Percentiles rank a stretch among this genome's conserved stretches.
Evolutionary conservation across 2,797 vertebrate genomes (phyloP).

Genomic region (Macropodus opercularis): DNA sequence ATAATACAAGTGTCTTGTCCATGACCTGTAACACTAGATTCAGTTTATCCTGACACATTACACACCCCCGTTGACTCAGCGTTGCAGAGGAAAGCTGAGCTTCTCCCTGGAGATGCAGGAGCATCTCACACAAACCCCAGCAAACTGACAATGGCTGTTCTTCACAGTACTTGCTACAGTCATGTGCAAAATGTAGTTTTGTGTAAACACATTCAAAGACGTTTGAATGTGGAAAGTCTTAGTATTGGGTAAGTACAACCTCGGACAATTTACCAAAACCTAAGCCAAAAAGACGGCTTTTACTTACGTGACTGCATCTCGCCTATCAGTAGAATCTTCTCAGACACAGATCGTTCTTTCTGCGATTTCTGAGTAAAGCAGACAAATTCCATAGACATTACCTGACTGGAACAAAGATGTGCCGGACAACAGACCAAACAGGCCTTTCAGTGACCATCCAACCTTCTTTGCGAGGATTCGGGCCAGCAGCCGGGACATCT

Average conservation of each 20-base stretch:
- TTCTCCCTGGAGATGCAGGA: neutral
- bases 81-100: neutral
- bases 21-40: constrained; percentile 4
- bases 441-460: constrained; percentile 30
- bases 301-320: constrained; percentile 82
- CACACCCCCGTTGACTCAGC: constrained; percentile 4
- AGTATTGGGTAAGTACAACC: too few relatives aligned
- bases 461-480: constrained; percentile 94
- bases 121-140: constrained; percentile 1
- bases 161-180: too few relatives aligned
- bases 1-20: neutral
- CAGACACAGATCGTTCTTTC: constrained; percentile 71
- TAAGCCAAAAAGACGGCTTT: neutral
- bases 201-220: too few relatives aligned
- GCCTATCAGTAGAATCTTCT: constrained; percentile 74
- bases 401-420: neutral
- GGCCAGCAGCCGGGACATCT: constrained; percentile 90
- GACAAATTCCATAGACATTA: neutral
- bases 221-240: too few relatives aligned
- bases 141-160: too few relatives aligned
- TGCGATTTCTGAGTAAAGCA: constrained; percentile 71
- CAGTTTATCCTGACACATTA: constrained; percentile 1
- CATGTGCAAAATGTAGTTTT: too few relatives aligned
- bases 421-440: neutral
- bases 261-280: too few relatives aligned